Percentiles rank a stretch among this genome's conserved stretches.
phyloP scores from a whole-genome alignment of 1,140 invertebrate species.

The Drosophila lowei region DNA sequence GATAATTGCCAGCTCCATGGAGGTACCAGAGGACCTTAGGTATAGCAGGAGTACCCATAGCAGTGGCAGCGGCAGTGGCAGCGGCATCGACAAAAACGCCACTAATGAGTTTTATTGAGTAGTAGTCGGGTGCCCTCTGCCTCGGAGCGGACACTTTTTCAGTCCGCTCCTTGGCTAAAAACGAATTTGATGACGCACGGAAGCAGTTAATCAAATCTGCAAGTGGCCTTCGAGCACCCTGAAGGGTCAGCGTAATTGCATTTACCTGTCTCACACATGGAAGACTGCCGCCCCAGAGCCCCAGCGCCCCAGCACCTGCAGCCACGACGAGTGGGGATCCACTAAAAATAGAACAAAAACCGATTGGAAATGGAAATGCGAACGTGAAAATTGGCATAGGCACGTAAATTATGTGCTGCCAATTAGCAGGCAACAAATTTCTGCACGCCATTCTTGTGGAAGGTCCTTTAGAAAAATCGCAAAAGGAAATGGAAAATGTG shows the following conservation, averaged over 20 bases:
- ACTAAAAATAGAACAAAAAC: constrained; percentile 55
- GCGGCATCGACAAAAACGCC: constrained; percentile 66
- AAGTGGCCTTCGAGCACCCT: constrained; percentile 52
- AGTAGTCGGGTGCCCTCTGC: constrained; percentile 36
- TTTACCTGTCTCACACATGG: constrained; percentile 55
- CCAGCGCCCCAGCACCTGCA: not conserved
- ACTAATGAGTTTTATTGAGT: constrained; percentile 82
- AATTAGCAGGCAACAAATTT: constrained; percentile 72
- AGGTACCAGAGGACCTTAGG: constrained; percentile 2
- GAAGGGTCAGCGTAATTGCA: constrained; percentile 59
- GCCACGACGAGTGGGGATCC: not conserved
- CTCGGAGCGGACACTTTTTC: constrained; percentile 1
- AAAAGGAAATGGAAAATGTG: constrained; percentile 59
- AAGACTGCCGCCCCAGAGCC: not conserved
- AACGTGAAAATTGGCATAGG: constrained; percentile 64
- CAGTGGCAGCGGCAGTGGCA: constrained; percentile 12
- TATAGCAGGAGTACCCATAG: constrained; percentile 6
- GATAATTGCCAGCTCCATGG: constrained; percentile 71
- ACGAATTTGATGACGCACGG: constrained; percentile 78
- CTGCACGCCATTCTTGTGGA: constrained; percentile 55
- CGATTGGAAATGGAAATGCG: constrained; percentile 38
- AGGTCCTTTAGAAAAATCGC: constrained; percentile 12
- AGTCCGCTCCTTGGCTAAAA: constrained; percentile 38
- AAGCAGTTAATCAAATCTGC: constrained; percentile 81
- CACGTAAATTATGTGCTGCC: constrained; percentile 80